Base-by-base conservation (phyloP, 2,797 vertebrate species). In the Chanos chanos region DNA sequence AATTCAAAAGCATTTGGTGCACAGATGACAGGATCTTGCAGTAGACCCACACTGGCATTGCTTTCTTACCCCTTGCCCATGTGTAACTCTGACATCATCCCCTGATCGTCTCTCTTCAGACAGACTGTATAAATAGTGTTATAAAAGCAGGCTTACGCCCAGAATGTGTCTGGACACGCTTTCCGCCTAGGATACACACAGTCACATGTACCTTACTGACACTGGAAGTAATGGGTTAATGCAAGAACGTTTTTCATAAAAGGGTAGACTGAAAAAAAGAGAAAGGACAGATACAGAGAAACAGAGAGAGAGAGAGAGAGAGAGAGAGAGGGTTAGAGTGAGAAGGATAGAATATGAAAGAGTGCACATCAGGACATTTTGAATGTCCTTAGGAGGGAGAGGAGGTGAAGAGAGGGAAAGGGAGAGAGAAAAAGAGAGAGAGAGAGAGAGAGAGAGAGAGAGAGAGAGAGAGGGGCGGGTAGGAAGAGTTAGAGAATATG, bases 111-210 rank as follows among this genome's bases (percentile, higher is more conserved):
- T n/a, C n/a, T n/a, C n/a, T n/a, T n/a, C n/a, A n/a, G 24, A 25
- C 24, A 5, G 24, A 25, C 3, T 25, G 24, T 25, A 24, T 25
- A 24, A 28, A 27, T n/a, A n/a, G n/a, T n/a, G n/a, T 36, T 33
- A 13, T 1, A 13, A 4, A 36, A 33, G 5, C 36, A 36, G 36
- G n/a, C 33, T 36, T 36, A 31, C 4, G 7, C 6, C 15, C 15
- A 41, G 2, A 41, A 39, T n/a, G 9, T 2, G 16, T 41, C 9
- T 24, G 57, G 7, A 52, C 44, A 16, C 0, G 4, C 10, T 18
- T 45, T n/a, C 66, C 64, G 19, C 70, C 55, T 74, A 78, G 57
- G 76, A 44, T 4, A 39, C 9, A 7, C 43, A 49, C 73, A 66
- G n/a, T n/a, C n/a, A n/a, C n/a, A n/a, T n/a, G n/a, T n/a, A n/a